These are phyloP conservation scores for Alexandromys oeconomus DNA, from an alignment of 2,797 vertebrate genomes.

Conservation along the genomic window DNA sequence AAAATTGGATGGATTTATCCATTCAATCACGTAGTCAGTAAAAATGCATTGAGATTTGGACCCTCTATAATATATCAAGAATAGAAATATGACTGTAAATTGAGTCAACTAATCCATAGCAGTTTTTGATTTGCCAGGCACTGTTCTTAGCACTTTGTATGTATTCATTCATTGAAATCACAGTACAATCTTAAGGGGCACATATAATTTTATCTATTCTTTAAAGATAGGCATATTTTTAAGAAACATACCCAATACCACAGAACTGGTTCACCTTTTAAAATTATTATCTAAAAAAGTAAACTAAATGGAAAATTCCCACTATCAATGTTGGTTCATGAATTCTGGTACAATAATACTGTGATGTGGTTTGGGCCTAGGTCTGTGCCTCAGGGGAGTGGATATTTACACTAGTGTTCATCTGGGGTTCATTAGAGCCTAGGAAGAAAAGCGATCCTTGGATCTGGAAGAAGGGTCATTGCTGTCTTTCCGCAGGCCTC, in stretches of 20 bases:
- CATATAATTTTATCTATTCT: not conserved
- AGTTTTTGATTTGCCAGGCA: not conserved
- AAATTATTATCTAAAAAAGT: not conserved
- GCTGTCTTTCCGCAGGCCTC: not conserved
- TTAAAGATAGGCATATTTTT: not conserved
- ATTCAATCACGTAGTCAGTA: slow-evolving; percentile 32
- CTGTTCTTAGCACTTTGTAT: not conserved
- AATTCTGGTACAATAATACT: not conserved
- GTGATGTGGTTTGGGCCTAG: not conserved
- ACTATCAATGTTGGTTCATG: not conserved
- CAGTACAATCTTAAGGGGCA: not conserved
- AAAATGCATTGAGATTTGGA: not conserved
- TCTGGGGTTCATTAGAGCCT: not conserved
- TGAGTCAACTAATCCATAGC: not conserved
- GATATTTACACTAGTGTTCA: not conserved
- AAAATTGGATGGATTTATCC: not conserved
- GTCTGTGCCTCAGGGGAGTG: not conserved
- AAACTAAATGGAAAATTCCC: not conserved
- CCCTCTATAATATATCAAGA: not conserved
- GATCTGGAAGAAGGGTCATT: not conserved
- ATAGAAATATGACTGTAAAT: slow-evolving; percentile 25
- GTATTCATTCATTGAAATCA: not conserved
- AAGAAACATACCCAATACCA: not conserved
- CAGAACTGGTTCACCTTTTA: not conserved
- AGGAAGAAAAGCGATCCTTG: not conserved